Evolutionary conservation across 92 coral and sea anemone genomes (phyloP), one percentile per base, ranked within the genome.

Genomic region (Zoanthus sansibaricus): DNA sequence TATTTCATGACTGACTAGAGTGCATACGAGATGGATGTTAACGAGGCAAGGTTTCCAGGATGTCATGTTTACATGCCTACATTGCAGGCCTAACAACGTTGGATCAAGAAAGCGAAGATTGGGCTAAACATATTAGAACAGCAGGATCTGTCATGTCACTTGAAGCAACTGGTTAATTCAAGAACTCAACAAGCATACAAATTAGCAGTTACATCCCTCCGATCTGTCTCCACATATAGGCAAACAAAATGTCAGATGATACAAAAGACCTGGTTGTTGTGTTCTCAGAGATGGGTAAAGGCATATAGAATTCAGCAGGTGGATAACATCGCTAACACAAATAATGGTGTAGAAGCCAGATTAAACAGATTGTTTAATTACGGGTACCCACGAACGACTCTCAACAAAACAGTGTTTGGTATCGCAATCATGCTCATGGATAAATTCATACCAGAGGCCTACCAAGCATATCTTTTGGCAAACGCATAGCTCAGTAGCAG

Each of bases 81-180:
- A 87, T 67, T 44, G 11, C 92, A 92, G 59, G 92, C 92, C 7
- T 79, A 70, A 90, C 86, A 88, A 56, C 48, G 87, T 21, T 88
- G 94, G 92, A 47, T 76, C 7, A 83, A 86, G 78, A 56, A 83
- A 7, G 86, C 62, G n/a, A 89, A 86, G 66, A 92, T 78, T 92
- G 92, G 89, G 30, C 88, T 92, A 56, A 61, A 20, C 49, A 20
- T 79, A 0, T 37, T 72, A 18, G 87, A 92, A 66, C 92, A 92
- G 72, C 75, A 77, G 68, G 74, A 78, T 20, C 86, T 89, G 54
- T 32, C 86, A 11, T 15, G 82, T 1, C 78, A 68, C 69, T 72
- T 87, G 86, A 78, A 90, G 87, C 76, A 82, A 17, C 84, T 90
- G 30, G 91, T 93, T 3, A 58, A 75, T 64, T 87, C 84, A 32